Conservation (phyloP, 2,113 vertebrate genomes). For the Phaethon lepturus region DNA sequence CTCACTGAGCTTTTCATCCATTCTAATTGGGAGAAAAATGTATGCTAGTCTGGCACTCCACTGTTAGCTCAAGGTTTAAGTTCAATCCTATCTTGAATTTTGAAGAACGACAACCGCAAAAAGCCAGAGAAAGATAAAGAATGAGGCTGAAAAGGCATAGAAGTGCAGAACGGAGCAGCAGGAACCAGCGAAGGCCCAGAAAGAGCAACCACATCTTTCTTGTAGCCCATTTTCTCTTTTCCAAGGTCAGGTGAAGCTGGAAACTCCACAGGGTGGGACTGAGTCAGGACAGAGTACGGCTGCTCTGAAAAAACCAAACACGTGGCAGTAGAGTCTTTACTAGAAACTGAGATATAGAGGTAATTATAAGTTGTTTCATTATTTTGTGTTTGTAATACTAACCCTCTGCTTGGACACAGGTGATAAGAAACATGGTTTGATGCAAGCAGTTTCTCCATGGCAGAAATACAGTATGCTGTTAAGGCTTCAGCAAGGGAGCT, state of each 20-base stretch:
- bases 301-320: neutral
- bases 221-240: neutral
- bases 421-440: neutral
- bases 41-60: neutral
- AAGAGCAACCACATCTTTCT: neutral
- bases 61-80: conserved; percentile 50
- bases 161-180: neutral
- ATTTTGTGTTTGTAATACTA: neutral
- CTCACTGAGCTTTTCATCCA: conserved; percentile 2
- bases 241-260: neutral
- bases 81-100: neutral
- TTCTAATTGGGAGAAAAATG: conserved; percentile 13
- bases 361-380: neutral
- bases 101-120: neutral
- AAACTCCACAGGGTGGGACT: neutral
- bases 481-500: neutral
- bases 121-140: neutral
- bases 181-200: neutral
- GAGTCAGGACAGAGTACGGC: neutral
- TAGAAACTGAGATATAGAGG: neutral
- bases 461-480: neutral
- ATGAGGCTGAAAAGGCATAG: neutral
- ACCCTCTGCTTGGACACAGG: neutral
- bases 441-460: neutral
- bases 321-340: neutral